phyloP scores from a whole-genome alignment of 2,888 invertebrate species.

The Cabera pusaria region DNA sequence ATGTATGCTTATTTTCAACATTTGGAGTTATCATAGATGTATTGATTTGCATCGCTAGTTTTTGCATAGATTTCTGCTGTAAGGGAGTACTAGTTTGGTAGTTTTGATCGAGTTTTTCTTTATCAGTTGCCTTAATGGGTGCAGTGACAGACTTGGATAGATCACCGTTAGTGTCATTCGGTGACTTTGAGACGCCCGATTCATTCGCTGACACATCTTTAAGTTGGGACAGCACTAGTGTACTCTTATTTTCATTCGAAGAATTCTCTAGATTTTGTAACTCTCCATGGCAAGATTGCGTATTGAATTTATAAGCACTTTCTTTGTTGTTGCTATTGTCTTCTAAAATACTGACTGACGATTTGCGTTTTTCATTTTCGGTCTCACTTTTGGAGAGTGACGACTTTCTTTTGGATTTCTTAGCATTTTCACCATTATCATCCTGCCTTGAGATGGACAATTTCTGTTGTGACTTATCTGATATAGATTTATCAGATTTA shows the following conservation, averaged over 20 bases:
- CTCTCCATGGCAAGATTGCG: constrained; percentile 39
- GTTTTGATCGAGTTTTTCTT: constrained; percentile 47
- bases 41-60: constrained; percentile 52
- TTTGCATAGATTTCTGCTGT: constrained; percentile 55
- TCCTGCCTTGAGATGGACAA: constrained; percentile 19
- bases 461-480: constrained; percentile 24
- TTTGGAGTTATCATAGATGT: constrained; percentile 53
- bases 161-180: constrained; percentile 39
- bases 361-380: constrained; percentile 17
- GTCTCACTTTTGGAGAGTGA: constrained; percentile 15
- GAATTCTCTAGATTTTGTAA: constrained; percentile 42
- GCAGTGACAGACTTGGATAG: constrained; percentile 48
- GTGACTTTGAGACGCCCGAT: constrained; percentile 40
- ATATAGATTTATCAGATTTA: constrained; percentile 11
- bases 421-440: constrained; percentile 11
- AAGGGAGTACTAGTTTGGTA: constrained; percentile 69
- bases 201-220: constrained; percentile 54
- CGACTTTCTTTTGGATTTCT: constrained; percentile 31
- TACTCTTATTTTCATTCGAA: constrained; percentile 57
- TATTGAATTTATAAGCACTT: constrained; percentile 39
- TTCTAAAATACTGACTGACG: constrained; percentile 17
- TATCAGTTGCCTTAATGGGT: constrained; percentile 39
- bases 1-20: constrained; percentile 32
- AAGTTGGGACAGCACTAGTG: constrained; percentile 60
- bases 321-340: constrained; percentile 24